Base-by-base conservation (phyloP, 2,888 invertebrate genomes). In the Chymomyza amoena region DNA sequence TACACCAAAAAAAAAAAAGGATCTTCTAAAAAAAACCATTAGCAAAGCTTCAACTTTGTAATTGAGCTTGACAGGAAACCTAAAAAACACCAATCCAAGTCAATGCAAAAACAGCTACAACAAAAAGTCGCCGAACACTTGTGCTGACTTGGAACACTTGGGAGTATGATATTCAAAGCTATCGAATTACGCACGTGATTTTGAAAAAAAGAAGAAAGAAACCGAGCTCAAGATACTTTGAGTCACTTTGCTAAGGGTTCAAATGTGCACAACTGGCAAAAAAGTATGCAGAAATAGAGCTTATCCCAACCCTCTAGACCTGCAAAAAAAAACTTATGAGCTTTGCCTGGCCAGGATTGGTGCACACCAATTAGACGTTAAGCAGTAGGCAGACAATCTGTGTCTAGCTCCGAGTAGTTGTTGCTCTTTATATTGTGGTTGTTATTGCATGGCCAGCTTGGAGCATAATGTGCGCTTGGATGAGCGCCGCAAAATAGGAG, bases 21-120 rank as follows among this genome's bases (percentile, higher is more conserved):
- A 52, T 52, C 54, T 59, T 71, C 63, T 66, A 32, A 36, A 66
- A 75, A 78, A 81, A 77, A 75, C 69, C 67, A 74, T 73, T 77
- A 74, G 64, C 69, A 75, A 80, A 76, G 73, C 76, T 75, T 79
- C 75, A 78, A 72, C 81, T 86, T 81, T 91, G 91, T 89, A 92
- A 91, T 88, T 89, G 92, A 91, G 90, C 90, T 90, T 75, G 87
- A 90, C 84, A 90, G 92, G 92, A 91, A 92, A 90, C 91, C 91
- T 86, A 90, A 91, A 91, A 91, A 91, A 25, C 64, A 79, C 77
- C 72, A 77, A 75, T 72, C 69, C 73, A 68, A 70, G 69, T 45
- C 61, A n/a, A 13, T 61, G 56, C 39, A 50, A 51, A 52, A 32
- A 62, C 16, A 63, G 39, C 18, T 18, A 51, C 25, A 61, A 61